Base-by-base conservation (phyloP, 37 sponge, comb jelly and placozoan species). In the Crambe crambe region DNA sequence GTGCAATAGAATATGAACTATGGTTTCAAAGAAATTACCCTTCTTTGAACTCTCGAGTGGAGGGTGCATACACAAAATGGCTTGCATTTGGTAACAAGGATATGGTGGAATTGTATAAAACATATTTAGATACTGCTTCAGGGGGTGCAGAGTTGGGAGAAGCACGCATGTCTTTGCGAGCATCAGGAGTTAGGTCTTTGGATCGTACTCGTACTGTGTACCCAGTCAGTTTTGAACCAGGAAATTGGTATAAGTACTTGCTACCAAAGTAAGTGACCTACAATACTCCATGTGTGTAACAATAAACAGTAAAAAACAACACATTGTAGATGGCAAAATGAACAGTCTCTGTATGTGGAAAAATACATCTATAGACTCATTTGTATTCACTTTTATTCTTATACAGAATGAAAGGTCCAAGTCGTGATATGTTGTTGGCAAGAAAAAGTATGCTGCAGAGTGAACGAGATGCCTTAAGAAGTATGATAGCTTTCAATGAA, bases 41-140 rank as follows among this genome's bases (percentile, higher is more conserved):
- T 20, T 2, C 63, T 18, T 38, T 85, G 57, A 78, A 73, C 34
- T 23, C 74, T 15, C 31, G 44, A 23, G 86, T 85, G 4, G 86
- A 85, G 35, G 74, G 73, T 0, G 86, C 86, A 20, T 85, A 70
- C 62, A 73, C 58, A 21, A 54, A 79, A 20, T 85, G 86, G 86
- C 86, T 85, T 1, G 63, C 78, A 26, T 85, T 73, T 61, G 86
- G 86, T 3, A 25, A 73, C 21, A 85, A 85, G 80, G 80, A 78
- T 15, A 37, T 60, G 3, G 86, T 85, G 25, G 86, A 85, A 27
- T 20, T 70, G 2, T 77, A 78, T 15, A 62, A 72, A 58, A 37
- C 60, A 3, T 71, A 85, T 18, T 26, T 85, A 29, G 86, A 85
- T 32, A 43, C 39, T 10, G 56, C 79, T 25, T 78, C 86, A 23